Base-by-base conservation (phyloP, 2,113 vertebrate species). In the Equus quagga region DNA sequence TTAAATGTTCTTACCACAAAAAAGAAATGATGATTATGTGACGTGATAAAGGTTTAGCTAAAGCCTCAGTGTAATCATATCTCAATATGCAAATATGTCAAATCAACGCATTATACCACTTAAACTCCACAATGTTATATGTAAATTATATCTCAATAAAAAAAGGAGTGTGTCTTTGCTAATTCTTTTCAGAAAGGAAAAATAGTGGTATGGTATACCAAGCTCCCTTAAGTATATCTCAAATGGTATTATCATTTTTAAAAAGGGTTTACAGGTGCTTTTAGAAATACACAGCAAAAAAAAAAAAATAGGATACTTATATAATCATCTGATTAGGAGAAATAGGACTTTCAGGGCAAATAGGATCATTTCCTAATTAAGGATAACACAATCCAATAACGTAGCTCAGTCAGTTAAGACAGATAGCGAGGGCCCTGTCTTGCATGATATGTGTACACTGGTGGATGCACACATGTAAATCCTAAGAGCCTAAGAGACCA, bases 101-200 rank as follows among this genome's bases (percentile, higher is more conserved):
- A 76, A 78, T 24, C n/a, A 67, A 85, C 19, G 67, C 2, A 1
- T 56, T 21, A 17, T 72, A 46, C 0, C 26, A 41, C 65, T 88
- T 36, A 80, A 87, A 51, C 12, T 67, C 56, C 5, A 81, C 6
- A 31, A 70, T 26, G 44, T 54, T 41, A 44, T 81, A 54, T 64
- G 4, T 19, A 44, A 83, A 81, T 72, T 80, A 60, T 46, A 56
- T n/a, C n/a, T 60, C 26, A 76, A 69, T 31, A 13, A 19, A 41
- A 60, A 80, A 81, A 86, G 28, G 67, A 33, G 14, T 23, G 13
- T 70, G 6, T 76, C 21, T 89, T 94, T 19, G 11, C 44, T 8
- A 91, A 64, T 87, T 51, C 64, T 79, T 91, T 95, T 96, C 56
- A 54, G 51, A 89, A 80, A 56, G 72, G 33, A 84, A 80, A 92